phyloP scores from a whole-genome alignment of 2,797 vertebrate genomes.

The Ctenochaetus hawaiiensis region DNA sequence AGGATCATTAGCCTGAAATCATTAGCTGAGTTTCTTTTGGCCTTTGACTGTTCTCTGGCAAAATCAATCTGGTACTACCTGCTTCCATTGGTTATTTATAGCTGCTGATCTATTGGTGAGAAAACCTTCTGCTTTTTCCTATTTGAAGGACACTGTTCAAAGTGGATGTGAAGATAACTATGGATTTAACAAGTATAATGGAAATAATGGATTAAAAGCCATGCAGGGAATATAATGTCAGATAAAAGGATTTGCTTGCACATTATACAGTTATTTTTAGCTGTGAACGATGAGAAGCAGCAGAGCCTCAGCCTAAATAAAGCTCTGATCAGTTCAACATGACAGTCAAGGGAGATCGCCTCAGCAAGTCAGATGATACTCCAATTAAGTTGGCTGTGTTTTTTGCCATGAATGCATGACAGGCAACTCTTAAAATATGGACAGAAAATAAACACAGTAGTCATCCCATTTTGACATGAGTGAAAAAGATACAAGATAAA shows the following conservation, averaged over 20 bases:
- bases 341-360: conserved; percentile 13
- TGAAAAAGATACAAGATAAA: background rate
- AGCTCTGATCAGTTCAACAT: conserved; percentile 23
- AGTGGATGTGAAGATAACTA: conserved; percentile 16
- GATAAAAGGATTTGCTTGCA: conserved; percentile 47
- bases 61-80: conserved; percentile 28
- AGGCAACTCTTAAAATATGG: background rate
- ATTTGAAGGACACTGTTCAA: conserved; percentile 45
- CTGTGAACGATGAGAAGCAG: conserved; percentile 32
- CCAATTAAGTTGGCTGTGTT: background rate
- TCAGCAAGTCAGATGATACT: conserved; percentile 1
- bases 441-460: background rate
- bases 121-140: conserved; percentile 37
- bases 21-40: conserved; percentile 10
- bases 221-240: conserved; percentile 33
- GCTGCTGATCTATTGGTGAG: conserved; percentile 32
- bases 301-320: conserved; percentile 28
- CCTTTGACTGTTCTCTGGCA: conserved; percentile 5
- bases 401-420: conserved; percentile 5
- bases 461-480: background rate
- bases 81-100: conserved; percentile 32
- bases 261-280: conserved; percentile 49
- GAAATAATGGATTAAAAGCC: conserved; percentile 29
- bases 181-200: conserved; percentile 23
- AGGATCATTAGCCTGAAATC: background rate